A percentile compares a stretch with the other conserved stretches of the same genome.
Evolutionary conservation across 2,113 vertebrate genomes (phyloP).

Genomic region (Arothron firmamentum): DNA sequence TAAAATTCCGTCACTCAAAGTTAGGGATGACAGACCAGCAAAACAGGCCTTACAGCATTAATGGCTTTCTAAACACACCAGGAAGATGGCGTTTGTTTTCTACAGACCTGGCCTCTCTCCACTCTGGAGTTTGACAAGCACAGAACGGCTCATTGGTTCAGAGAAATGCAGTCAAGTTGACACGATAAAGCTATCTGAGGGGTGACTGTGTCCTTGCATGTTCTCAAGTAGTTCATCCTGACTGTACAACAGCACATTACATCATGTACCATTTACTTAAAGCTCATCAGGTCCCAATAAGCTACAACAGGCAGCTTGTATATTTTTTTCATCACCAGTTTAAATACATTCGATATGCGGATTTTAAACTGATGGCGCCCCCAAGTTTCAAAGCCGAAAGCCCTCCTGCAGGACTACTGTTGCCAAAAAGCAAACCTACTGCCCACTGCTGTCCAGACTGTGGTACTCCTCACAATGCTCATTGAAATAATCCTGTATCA

Average conservation of each 20-base stretch:
- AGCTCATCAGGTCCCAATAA: conserved; percentile 49
- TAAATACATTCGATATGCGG: conserved; percentile 35
- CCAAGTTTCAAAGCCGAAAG: conserved; percentile 29
- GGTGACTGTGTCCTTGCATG: too few relatives aligned
- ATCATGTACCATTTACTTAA: conserved; percentile 5
- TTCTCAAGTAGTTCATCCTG: conserved; percentile 3
- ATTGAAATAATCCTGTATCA: conserved; percentile 37
- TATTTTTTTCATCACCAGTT: conserved; percentile 23
- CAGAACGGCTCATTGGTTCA: too few relatives aligned
- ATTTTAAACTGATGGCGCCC: conserved; percentile 33
- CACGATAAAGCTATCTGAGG: too few relatives aligned
- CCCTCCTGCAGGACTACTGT: conserved; percentile 43
- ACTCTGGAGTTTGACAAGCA: too few relatives aligned
- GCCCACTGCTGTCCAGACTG: conserved; percentile 61
- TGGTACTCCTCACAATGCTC: conserved; percentile 40
- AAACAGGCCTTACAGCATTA: neutral
- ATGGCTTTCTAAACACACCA: too few relatives aligned
- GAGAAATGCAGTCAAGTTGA: too few relatives aligned
- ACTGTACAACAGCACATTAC: conserved; percentile 23
- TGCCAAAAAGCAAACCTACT: conserved; percentile 70
- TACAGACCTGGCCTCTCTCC: too few relatives aligned
- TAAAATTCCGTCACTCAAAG: neutral
- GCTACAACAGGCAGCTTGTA: conserved; percentile 64
- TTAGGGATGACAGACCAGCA: conserved; percentile 19
- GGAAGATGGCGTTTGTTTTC: too few relatives aligned